Base-by-base conservation (phyloP, 1,140 invertebrate species). In the Drosophila lowei region DNA sequence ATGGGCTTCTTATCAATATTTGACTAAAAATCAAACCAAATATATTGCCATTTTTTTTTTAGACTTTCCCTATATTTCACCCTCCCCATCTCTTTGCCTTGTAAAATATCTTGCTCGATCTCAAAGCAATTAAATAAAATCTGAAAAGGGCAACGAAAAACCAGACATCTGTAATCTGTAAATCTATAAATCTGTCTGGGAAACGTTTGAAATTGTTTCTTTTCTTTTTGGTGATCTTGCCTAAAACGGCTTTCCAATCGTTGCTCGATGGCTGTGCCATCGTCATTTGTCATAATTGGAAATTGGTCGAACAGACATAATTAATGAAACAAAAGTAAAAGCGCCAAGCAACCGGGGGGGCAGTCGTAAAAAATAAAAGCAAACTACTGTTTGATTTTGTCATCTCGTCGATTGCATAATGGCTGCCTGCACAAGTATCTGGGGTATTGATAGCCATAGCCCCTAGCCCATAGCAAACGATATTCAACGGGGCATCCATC, bases 251-350 rank as follows among this genome's bases (percentile, higher is more conserved):
- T 81, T 79, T 80, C 72, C 77, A 25, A 23, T 25, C 23, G 23
- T 25, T 25, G 23, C 4, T 4, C 3, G 23, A 23, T 23, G 23
- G 9, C 34, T 11, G 9, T 9, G 9, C 34, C 72, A 62, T 72
- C 56, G 57, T 42, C 65, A 11, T 63, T 70, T 68, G 74, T 54
- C 78, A 77, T 73, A 68, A 68, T 73, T 77, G 63, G 68, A 77
- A 80, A 79, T 56, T 60, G 56, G 21, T 58, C 34, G 53, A 53
- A 42, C 48, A 48, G 57, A 49, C 46, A 50, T 81, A 81, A 77
- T 81, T 81, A 81, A 81, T 81, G 62, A 79, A 72, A 76, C 62
- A 84, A 84, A 84, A 84, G 76, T 81, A 81, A 81, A 81, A 81
- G 78, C 70, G 60, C 43, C 34, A 65, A 49, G 55, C 43, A 65